These are phyloP conservation scores for Neopelma chrysocephalum DNA, from an alignment of 2,797 vertebrate genomes.

Conservation along the genomic window DNA sequence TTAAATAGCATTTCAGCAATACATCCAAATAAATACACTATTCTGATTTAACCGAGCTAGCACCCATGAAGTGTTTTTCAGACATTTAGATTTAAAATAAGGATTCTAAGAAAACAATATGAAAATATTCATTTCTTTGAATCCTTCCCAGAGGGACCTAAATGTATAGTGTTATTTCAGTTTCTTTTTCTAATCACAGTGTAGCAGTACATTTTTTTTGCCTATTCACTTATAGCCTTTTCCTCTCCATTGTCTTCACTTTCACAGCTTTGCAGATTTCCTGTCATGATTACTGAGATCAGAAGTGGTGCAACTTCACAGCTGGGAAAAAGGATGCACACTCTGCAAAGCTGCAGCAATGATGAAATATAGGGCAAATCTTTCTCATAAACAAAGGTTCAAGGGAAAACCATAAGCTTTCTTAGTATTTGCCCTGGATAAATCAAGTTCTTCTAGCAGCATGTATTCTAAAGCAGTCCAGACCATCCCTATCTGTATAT, in stretches of 20 bases:
- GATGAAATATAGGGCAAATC: not conserved
- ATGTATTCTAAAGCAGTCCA: not conserved
- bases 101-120: not conserved
- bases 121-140: not conserved
- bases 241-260: not conserved
- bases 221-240: not conserved
- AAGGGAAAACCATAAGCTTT: not conserved
- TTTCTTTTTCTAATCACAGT: not conserved
- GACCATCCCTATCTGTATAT: not conserved
- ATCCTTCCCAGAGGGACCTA: not conserved
- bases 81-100: not conserved
- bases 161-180: not conserved
- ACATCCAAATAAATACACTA: not conserved
- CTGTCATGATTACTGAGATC: not conserved
- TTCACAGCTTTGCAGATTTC: not conserved
- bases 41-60: not conserved
- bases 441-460: not conserved
- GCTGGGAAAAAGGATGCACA: not conserved
- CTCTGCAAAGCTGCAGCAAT: not conserved
- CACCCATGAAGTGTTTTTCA: not conserved
- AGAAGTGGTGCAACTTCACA: not conserved
- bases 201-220: not conserved
- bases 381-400: not conserved
- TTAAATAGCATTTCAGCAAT: not conserved
- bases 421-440: not conserved